Evolutionary conservation across 2,113 vertebrate genomes (phyloP).

Genomic region (Notechis scutatus): DNA sequence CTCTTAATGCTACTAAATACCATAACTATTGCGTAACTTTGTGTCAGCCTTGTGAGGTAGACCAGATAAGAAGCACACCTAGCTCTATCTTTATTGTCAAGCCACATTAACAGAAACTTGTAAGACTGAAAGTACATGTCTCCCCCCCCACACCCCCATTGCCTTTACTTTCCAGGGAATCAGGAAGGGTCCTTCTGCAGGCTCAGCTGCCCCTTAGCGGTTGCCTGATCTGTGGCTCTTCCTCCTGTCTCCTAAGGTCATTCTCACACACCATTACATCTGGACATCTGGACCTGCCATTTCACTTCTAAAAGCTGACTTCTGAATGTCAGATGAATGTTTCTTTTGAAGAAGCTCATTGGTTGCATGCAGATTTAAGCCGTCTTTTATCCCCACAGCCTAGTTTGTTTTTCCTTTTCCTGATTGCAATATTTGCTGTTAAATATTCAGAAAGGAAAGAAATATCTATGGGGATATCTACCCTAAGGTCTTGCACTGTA

Average conservation of each 20-base stretch:
- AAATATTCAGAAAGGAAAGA: not conserved
- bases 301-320: not conserved
- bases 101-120: not conserved
- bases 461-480: not conserved
- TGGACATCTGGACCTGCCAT: not conserved
- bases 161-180: not conserved
- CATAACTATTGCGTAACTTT: not conserved
- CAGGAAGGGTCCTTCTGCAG: not conserved
- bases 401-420: fast-evolving
- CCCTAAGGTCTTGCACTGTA: not conserved
- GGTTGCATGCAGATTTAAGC: not conserved
- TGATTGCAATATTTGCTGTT: not conserved
- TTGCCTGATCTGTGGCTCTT: not conserved
- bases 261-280: not conserved
- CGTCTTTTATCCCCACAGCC: not conserved
- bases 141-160: fast-evolving
- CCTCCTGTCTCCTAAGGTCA: not conserved
- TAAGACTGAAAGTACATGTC: not conserved
- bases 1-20: not conserved
- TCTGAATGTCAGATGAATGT: not conserved
- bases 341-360: conserved; percentile 5
- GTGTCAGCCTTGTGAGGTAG: not conserved
- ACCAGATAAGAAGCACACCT: not conserved
- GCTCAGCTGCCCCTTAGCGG: not conserved
- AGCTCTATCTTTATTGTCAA: not conserved